phyloP scores from a whole-genome alignment of 2,113 vertebrate species.

The Mormyrus iriodes region DNA sequence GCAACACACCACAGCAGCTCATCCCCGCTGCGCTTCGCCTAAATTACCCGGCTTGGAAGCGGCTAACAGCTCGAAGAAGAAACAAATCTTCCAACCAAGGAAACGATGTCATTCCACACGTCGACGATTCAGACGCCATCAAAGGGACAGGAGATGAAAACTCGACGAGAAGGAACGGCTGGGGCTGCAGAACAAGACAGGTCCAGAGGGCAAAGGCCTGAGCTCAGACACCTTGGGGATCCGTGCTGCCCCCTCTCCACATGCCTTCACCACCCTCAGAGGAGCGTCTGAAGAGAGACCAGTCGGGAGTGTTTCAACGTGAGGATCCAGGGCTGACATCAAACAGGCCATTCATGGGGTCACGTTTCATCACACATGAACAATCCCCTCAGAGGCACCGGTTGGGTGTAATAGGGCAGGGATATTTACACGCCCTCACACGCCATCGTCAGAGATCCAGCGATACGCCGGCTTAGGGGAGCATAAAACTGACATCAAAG shows the following conservation, averaged over 20 bases:
- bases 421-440: neutral
- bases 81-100: neutral
- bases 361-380: conserved; percentile 5
- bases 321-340: conserved; percentile 61
- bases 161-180: neutral
- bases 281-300: neutral
- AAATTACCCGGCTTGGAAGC: neutral
- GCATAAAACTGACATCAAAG: neutral
- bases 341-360: conserved; percentile 53
- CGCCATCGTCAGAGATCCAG: neutral
- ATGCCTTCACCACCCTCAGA: neutral
- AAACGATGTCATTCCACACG: neutral
- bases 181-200: neutral
- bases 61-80: neutral
- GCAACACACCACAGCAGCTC: neutral
- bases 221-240: neutral
- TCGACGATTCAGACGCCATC: neutral
- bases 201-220: neutral
- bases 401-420: neutral
- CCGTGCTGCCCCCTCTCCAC: neutral
- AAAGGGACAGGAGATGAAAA: neutral
- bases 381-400: neutral
- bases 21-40: neutral
- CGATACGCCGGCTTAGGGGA: neutral
- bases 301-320: conserved; percentile 41